These are phyloP conservation scores for Gulo gulo DNA, from an alignment of 2,113 vertebrate species.

Conservation along the genomic window DNA sequence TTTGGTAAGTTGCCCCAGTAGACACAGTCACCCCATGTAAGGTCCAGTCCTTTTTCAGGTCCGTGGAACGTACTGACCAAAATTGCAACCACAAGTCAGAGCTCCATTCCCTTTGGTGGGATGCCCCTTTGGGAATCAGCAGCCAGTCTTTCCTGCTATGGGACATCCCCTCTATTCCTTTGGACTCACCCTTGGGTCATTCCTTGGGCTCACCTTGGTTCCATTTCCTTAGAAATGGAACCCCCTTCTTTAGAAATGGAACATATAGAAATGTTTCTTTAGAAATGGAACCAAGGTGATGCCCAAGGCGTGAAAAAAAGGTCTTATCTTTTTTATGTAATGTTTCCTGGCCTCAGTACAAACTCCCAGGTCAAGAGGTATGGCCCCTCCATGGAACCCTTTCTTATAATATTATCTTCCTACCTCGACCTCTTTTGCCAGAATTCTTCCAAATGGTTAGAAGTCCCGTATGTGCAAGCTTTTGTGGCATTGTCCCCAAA, in stretches of 20 bases:
- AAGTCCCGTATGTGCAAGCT: neutral
- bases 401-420: neutral
- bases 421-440: neutral
- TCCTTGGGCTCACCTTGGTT: no score
- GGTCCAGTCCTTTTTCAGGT: neutral
- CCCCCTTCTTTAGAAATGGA: no score
- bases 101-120: neutral
- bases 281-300: neutral
- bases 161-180: neutral
- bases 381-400: neutral
- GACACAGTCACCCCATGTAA: neutral
- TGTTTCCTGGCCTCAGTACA: neutral
- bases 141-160: neutral
- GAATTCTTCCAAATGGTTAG: neutral
- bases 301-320: neutral
- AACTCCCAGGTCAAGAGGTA: neutral
- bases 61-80: neutral
- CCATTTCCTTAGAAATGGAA: neutral
- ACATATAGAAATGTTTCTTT: no score
- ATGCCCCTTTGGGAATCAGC: neutral
- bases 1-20: neutral
- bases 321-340: neutral
- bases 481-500: neutral
- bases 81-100: neutral
- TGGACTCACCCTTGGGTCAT: neutral